phyloP scores from a whole-genome alignment of 2,113 vertebrate species.

The Plestiodon gilberti region DNA sequence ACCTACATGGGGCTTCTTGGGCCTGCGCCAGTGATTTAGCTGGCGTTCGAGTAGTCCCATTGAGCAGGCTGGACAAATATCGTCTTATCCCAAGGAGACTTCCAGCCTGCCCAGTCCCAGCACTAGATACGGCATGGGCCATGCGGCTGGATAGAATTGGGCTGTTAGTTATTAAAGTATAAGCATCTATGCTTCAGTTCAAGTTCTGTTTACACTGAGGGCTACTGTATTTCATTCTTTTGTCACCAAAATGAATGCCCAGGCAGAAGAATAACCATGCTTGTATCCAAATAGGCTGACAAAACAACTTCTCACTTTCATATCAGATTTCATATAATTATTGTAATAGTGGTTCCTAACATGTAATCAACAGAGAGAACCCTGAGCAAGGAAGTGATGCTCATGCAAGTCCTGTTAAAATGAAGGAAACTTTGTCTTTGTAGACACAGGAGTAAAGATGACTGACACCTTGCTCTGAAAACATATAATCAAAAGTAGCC shows the following conservation, averaged over 20 bases:
- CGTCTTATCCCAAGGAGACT: too few species aligned
- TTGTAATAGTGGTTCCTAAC: background rate
- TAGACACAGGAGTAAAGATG: background rate
- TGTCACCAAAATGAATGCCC: constrained; percentile 28
- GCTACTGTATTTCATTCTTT: background rate
- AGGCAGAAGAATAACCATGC: background rate
- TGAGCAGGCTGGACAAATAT: too few species aligned
- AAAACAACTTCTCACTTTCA: background rate
- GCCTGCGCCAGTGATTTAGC: too few species aligned
- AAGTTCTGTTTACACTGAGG: constrained; percentile 17
- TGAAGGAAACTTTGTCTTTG: background rate
- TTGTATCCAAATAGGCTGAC: background rate
- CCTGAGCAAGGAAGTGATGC: background rate
- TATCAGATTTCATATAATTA: background rate
- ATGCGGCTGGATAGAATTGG: too few species aligned
- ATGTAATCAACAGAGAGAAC: background rate
- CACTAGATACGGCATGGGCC: too few species aligned
- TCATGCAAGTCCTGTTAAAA: background rate
- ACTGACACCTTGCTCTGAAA: background rate
- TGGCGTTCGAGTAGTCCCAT: too few species aligned
- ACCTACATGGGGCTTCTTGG: too few species aligned
- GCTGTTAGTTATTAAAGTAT: background rate
- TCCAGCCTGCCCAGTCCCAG: too few species aligned
- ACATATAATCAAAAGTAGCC: background rate
- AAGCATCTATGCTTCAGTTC: background rate